Evolutionary conservation across 2,888 invertebrate genomes (phyloP), one percentile per base, ranked within the genome.

Genomic region (Acleris emargana): DNA sequence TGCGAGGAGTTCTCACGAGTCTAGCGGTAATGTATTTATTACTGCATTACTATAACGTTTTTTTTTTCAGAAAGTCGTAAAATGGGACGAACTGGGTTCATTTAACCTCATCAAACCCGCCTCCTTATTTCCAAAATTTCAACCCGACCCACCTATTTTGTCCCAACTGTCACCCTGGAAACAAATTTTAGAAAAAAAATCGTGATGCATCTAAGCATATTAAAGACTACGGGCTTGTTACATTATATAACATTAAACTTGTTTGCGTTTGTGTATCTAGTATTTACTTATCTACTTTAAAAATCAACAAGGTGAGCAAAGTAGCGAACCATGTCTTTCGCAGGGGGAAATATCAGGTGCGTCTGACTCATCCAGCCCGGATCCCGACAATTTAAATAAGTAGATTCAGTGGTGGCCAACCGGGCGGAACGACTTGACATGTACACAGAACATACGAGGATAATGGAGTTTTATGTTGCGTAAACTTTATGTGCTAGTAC

Each of bases 291-390:
- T 38, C 13, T 38, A 38, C 11, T 38, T 38, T 38, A 13, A 13
- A 38, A 38, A 38, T 38, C 38, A 38, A 38, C 13, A 13, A 9
- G 38, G 13, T 13, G 4, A 38, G 13, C 38, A 38, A 68, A 70
- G 68, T 70, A 72, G 59, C 64, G 68, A 69, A 68, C 68, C 67
- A 51, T 70, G 68, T 74, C 69, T 72, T 67, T 69, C 64, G 69
- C 66, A 74, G 60, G 59, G 72, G 69, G 64, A 63, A 59, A 71
- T 71, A 72, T 67, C 74, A 74, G 74, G 73, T 76, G 72, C 20
- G 61, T 53, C 68, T 77, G 77, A 78, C 61, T 77, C 77, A 77
- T 62, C 54, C 59, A 62, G 74, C 70, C 79, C 77, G 77, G 75
- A 79, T 78, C 77, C 76, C 68, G 71, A 66, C 70, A 73, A 76